Conservation (phyloP, 2,113 vertebrate species). For the Vulpes vulpes region DNA sequence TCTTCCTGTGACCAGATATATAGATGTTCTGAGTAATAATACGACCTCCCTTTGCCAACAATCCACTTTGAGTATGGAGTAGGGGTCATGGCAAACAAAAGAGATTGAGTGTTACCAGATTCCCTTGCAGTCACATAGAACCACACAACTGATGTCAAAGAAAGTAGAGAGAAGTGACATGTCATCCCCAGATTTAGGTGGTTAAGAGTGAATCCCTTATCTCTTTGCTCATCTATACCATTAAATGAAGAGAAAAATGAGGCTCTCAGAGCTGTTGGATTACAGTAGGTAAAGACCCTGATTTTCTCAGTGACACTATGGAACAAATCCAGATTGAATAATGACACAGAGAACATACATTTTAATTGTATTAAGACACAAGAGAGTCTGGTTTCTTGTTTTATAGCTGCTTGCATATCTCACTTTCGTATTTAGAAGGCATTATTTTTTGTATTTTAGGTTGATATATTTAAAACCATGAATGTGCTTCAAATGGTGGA, state of each 20-base stretch:
- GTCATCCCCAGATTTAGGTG: not conserved
- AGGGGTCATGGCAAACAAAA: not conserved
- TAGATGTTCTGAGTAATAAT: not conserved
- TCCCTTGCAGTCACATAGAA: not conserved
- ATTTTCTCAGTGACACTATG: not conserved
- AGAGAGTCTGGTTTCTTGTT: not conserved
- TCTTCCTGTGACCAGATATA: not conserved
- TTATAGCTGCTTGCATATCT: not conserved
- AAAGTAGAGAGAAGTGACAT: not conserved
- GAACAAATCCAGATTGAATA: not conserved
- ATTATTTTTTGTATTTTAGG: slow-evolving; percentile 13
- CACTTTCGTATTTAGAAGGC: not conserved
- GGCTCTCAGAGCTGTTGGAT: not conserved
- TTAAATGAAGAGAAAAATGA: not conserved
- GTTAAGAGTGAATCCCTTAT: not conserved
- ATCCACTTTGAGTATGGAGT: not conserved
- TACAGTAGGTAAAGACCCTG: not conserved
- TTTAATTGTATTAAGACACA: not conserved
- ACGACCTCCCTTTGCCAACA: not conserved
- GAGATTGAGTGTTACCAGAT: not conserved
- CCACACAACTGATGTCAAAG: not conserved
- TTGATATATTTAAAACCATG: not conserved
- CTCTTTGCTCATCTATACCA: not conserved
- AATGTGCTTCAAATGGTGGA: not conserved
- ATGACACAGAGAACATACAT: not conserved